phyloP scores from a whole-genome alignment of 2,888 invertebrate species.

The Drosophila flavopinicola region DNA sequence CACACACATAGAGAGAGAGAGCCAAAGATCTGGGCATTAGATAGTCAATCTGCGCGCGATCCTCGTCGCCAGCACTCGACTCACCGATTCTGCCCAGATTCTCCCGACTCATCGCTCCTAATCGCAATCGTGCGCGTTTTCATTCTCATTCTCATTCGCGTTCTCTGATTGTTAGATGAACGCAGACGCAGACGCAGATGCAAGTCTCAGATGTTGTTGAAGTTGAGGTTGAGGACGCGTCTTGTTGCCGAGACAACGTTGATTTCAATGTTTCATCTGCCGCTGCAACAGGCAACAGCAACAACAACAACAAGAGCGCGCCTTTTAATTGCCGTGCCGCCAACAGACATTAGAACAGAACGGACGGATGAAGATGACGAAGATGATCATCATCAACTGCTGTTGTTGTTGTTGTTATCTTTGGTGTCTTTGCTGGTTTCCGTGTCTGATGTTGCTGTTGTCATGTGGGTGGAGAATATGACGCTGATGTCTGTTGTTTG shows the following conservation, averaged over 20 bases:
- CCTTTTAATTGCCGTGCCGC: conserved; percentile 77
- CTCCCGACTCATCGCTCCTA: conserved; percentile 34
- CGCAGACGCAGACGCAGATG: conserved; percentile 18
- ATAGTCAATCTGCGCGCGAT: conserved; percentile 47
- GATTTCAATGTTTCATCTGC: conserved; percentile 78
- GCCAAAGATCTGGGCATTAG: conserved; percentile 63
- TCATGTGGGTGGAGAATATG: conserved; percentile 76
- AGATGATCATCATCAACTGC: conserved; percentile 32
- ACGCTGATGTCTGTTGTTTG: conserved; percentile 53
- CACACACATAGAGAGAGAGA: not conserved
- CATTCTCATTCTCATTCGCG: conserved; percentile 48
- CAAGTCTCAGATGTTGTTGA: conserved; percentile 15
- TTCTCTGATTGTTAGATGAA: conserved; percentile 54
- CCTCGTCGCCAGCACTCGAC: conserved; percentile 4
- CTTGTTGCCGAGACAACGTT: conserved; percentile 65
- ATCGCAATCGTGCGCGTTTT: conserved; percentile 62
- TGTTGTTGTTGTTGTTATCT: conserved; percentile 19
- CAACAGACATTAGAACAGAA: conserved; percentile 71
- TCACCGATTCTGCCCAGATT: not conserved
- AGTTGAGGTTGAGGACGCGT: conserved; percentile 39
- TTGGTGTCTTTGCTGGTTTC: conserved; percentile 33
- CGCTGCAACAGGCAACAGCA: conserved; percentile 46
- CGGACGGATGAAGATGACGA: conserved; percentile 39
- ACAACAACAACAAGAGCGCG: conserved; percentile 59
- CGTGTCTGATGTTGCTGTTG: conserved; percentile 34